A percentile compares a stretch with the other conserved stretches of the same genome.
phyloP scores from a whole-genome alignment of 2,797 vertebrate species.

The Platalea minor region DNA sequence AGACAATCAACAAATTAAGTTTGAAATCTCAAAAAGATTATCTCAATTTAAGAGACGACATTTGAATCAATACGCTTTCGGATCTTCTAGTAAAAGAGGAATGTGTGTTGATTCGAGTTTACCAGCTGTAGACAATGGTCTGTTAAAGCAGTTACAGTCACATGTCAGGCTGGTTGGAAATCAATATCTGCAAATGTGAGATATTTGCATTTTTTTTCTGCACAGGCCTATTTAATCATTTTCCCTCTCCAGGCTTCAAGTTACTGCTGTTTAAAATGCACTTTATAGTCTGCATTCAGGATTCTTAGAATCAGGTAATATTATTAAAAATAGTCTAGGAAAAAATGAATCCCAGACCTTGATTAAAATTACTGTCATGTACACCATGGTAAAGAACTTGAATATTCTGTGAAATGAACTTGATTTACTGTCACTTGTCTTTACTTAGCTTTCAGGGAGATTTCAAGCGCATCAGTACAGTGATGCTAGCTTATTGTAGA shows the following conservation, averaged over 20 bases:
- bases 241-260: neutral
- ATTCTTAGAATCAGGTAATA: neutral
- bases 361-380: slow-evolving; percentile 19
- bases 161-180: slow-evolving; percentile 21
- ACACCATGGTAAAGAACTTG: neutral
- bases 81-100: neutral
- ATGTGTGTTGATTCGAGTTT: slow-evolving; percentile 11
- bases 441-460: slow-evolving; percentile 5
- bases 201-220: neutral
- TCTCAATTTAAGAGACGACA: neutral
- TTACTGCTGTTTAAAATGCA: slow-evolving; percentile 22
- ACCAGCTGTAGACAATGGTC: slow-evolving; percentile 45
- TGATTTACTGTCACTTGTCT: slow-evolving; percentile 16
- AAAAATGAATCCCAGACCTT: neutral
- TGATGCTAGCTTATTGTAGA: neutral
- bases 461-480: neutral
- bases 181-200: slow-evolving; percentile 29
- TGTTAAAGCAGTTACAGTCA: slow-evolving; percentile 50
- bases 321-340: neutral
- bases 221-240: neutral
- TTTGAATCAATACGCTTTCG: slow-evolving; percentile 40
- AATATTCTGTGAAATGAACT: slow-evolving; percentile 22
- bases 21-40: slow-evolving; percentile 53
- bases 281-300: neutral
- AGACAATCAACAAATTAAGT: slow-evolving; percentile 61